Evolutionary conservation across 2,888 invertebrate species (phyloP), one percentile per base, ranked within the genome.

Genomic region (Subacronicta megacephala): DNA sequence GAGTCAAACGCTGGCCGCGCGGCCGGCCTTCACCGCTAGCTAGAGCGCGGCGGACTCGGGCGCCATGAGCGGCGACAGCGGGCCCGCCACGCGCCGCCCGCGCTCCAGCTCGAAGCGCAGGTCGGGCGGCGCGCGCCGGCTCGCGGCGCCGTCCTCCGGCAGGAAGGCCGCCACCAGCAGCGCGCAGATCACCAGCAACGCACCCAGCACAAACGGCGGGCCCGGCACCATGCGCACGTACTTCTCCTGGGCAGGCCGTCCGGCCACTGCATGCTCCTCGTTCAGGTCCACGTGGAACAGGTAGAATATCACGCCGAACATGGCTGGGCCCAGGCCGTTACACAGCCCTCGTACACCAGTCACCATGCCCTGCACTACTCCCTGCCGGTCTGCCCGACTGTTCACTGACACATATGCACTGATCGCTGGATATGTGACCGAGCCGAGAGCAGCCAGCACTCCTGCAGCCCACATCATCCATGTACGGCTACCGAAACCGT

Each of bases 401-500:
- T 99, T 99, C 83, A 99, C 98, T 12, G 99, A 99, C 52, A 99
- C 99, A 92, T 99, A 99, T 33, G 99, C 98, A 89, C 99, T 99
- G 84, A 99, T 99, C 52, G 99, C 99, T 31, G 99, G 99, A 95
- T 99, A 99, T 3, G 99, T 99, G 77, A 99, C 97, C 72, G 98
- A 98, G 63, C 98, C 99, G 76, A 99, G 96, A 12, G 99, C 98
- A 33, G 99, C 99, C 72, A 99, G 95, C 72, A 99, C 96, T 51
- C 99, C 99, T 9, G 99, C 99, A 35, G 98, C 97, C 99, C 99
- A 99, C 98, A 99, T 99, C 97, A 99, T 99, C 99, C 99, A 99
- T 67, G 97, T 97, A 81, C 98, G 97, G 77, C 98, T 98, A 54
- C 99, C 99, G 84, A 99, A 98, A 36, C 99, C 99, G 88, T 98